phyloP scores from a whole-genome alignment of 2,888 invertebrate species.

The Buathra laborator region DNA sequence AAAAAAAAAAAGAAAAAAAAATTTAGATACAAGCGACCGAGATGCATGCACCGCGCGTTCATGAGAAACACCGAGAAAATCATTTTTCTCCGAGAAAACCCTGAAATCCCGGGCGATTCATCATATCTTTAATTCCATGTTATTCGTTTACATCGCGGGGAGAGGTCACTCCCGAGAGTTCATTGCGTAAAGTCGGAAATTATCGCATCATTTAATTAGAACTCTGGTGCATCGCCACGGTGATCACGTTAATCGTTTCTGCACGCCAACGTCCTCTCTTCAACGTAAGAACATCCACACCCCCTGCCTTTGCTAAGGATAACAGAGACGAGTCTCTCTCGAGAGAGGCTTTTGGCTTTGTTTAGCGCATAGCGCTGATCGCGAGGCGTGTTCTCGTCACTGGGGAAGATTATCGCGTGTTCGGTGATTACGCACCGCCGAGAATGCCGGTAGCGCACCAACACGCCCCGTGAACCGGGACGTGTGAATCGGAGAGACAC shows the following conservation, averaged over 20 bases:
- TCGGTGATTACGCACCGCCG: slow-evolving; percentile 59
- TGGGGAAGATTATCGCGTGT: slow-evolving; percentile 64
- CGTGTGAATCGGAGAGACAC: slow-evolving; percentile 74
- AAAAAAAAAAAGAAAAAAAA: not conserved
- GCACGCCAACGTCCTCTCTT: slow-evolving; percentile 19
- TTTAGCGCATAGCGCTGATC: slow-evolving; percentile 10
- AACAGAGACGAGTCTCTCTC: not conserved
- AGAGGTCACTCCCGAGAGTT: slow-evolving; percentile 53
- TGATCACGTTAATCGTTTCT: slow-evolving; percentile 54
- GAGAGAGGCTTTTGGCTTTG: slow-evolving; percentile 21
- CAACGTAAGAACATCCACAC: not conserved
- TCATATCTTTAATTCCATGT: slow-evolving; percentile 63
- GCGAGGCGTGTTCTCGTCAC: slow-evolving; percentile 26
- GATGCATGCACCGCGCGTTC: not conserved
- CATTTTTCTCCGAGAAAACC: slow-evolving; percentile 1
- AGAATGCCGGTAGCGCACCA: slow-evolving; percentile 31
- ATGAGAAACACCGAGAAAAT: not conserved
- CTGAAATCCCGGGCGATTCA: slow-evolving; percentile 43
- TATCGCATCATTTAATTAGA: slow-evolving; percentile 68
- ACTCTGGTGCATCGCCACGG: slow-evolving; percentile 52
- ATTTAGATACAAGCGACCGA: not conserved
- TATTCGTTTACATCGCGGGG: slow-evolving; percentile 46
- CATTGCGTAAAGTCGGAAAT: slow-evolving; percentile 63
- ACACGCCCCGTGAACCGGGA: slow-evolving; percentile 70
- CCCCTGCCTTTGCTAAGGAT: not conserved